Base-by-base conservation (phyloP, 1,140 invertebrate genomes). In the Melipona quadrifasciata region DNA sequence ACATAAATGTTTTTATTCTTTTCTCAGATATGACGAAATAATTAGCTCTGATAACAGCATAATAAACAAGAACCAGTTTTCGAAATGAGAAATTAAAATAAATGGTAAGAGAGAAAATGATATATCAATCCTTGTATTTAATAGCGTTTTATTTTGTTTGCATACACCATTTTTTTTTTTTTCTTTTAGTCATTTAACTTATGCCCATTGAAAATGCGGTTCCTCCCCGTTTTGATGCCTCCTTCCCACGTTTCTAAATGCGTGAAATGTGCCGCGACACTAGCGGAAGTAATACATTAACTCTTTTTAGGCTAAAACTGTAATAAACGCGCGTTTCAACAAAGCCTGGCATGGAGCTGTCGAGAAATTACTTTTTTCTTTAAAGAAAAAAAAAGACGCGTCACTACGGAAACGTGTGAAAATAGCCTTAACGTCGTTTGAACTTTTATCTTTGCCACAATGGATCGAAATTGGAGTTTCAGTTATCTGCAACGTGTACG, bases 41-140 rank as follows among this genome's bases (percentile, higher is more conserved):
- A 80, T 39, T 76, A 39, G 34, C 11, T 31, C 31, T 71, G 64
- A 73, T 51, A 85, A 84, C 6, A 89, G 73, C 2, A 31, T 31
- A 31, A 2, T 8, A 47, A 47, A 14, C n/a, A n/a, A 61, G n/a
- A 90, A 0, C 39, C 27, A 65, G n/a, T n/a, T 65, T 65, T 17
- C 80, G 85, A 84, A 84, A 82, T 70, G 82, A 71, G 51, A 82
- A 91, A 89, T 72, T 86, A 87, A 85, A 87, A 55, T 55, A 67
- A 82, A 61, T 55, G 24, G 24, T 72, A 47, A 19, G 68, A 27
- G 24, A 68, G 27, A 31, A 67, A 8, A 21, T 34, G 58, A 61
- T 5, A 27, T 34, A 78, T 47, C 39, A 86, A 78, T 84, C 47
- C 51, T 61, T 55, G n/a, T 31, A 31, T 79, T 67, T 82, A 19